Base-by-base conservation (phyloP, 2,888 invertebrate genomes). In the Tiliacea citrago region DNA sequence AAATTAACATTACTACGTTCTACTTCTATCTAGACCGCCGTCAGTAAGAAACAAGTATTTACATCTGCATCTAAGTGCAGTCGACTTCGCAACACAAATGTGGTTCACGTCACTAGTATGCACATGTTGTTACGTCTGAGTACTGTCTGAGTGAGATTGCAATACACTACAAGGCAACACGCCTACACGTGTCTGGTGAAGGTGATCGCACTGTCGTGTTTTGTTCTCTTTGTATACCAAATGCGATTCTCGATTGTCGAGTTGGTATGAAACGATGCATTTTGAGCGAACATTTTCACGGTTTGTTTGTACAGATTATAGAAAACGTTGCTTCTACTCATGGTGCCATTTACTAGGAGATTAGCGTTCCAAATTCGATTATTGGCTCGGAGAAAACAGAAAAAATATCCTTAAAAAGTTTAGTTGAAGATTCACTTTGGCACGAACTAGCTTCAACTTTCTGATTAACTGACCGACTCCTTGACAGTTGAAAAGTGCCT, bases 121-220 rank as follows among this genome's bases (percentile, higher is more conserved):
- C 49, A 63, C 63, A 73, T 47, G 57, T 57, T 67, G 73, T 73
- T 70, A 47, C 58, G 58, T 60, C 60, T 70, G 47, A 70, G 74
- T 69, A 53, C 68, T 35, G 79, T 67, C 79, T 67, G 49, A 79
- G 69, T 62, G 67, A 62, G 51, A 69, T 73, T 73, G 61, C 58
- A 83, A 39, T 57, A 53, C 66, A 63, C 35, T 51, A 57, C 53
- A 47, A 6, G 13, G 39, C n/a, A 24, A 57, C 62, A 53, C 35
- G 51, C 29, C 24, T 24, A 29, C 57, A 83, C 61, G 39, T 68
- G 79, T 62, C 47, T 57, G 6, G 62, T 13, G n/a, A 24, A 53
- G n/a, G 63, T 60, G 55, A 61, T 53, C 57, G 24, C 3, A 58
- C 42, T 29, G 21, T 24, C 42, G 35, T 49, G 73, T 73, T 79